Evolutionary conservation across 2,797 vertebrate genomes (phyloP).

Genomic region (Danio choprae): DNA sequence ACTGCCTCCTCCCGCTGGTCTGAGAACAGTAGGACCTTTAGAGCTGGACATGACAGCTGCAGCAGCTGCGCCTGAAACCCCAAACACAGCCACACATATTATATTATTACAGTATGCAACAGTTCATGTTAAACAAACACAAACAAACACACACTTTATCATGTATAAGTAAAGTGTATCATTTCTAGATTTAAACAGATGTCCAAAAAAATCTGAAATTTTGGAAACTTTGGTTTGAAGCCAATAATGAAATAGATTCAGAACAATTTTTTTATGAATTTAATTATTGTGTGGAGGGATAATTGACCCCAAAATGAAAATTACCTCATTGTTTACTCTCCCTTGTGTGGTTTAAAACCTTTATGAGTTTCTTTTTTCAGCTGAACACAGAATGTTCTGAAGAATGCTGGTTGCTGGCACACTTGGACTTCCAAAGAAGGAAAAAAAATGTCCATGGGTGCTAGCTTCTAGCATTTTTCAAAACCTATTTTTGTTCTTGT

Average conservation of each 20-base stretch:
- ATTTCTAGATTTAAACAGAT: not conserved
- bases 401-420: no score
- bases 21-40: conserved; percentile 92
- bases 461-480: no score
- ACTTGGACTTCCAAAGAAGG: no score
- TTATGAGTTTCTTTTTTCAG: no score
- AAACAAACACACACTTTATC: not conserved
- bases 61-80: conserved; percentile 88
- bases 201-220: not conserved
- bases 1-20: conserved; percentile 89
- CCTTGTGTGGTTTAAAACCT: no score
- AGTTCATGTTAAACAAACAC: not conserved
- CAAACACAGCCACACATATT: conserved; percentile 5
- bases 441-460: no score
- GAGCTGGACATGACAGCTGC: conserved; percentile 98
- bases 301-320: no score
- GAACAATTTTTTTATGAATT: no score
- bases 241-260: not conserved
- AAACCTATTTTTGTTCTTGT: no score
- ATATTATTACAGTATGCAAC: not conserved
- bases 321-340: no score
- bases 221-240: not conserved
- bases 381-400: no score
- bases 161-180: not conserved
- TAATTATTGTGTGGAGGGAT: no score